Conservation (phyloP, 2,888 invertebrate species). For the Cylindroiulus punctatus region DNA sequence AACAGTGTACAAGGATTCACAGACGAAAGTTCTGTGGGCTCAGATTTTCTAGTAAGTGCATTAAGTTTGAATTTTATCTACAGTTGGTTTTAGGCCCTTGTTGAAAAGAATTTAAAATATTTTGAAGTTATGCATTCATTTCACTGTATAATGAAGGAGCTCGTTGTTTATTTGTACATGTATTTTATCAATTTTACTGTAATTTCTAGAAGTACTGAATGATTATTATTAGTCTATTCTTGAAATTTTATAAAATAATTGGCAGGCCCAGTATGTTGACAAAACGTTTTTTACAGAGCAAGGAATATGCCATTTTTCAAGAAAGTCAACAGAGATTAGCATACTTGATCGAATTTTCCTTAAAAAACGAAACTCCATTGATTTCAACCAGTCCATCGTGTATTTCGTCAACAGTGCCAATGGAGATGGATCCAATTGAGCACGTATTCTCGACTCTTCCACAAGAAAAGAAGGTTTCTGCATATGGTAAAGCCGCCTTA, state of each 20-base stretch:
- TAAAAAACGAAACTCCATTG: not conserved
- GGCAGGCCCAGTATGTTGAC: not conserved
- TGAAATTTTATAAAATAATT: no score
- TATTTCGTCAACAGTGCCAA: not conserved
- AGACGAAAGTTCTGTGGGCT: not conserved
- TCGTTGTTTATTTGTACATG: not conserved
- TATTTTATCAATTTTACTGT: not conserved
- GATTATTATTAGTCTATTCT: no score
- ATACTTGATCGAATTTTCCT: slow-evolving; percentile 53
- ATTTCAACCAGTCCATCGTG: not conserved
- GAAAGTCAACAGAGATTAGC: slow-evolving; percentile 48
- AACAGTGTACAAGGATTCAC: slow-evolving; percentile 39
- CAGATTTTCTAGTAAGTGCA: slow-evolving; percentile 35
- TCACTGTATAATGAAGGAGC: not conserved
- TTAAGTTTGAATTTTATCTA: not conserved
- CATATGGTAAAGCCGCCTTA: not conserved
- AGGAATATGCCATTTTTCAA: slow-evolving; percentile 51
- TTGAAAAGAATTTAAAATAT: not conserved
- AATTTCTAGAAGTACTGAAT: not conserved
- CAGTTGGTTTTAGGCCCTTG: no score
- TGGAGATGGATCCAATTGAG: not conserved
- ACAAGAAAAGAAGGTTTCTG: not conserved
- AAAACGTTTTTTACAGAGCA: not conserved
- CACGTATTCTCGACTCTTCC: not conserved
- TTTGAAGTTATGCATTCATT: not conserved